Base-by-base conservation (phyloP, 2,113 vertebrate species). In the Symphodus melops region DNA sequence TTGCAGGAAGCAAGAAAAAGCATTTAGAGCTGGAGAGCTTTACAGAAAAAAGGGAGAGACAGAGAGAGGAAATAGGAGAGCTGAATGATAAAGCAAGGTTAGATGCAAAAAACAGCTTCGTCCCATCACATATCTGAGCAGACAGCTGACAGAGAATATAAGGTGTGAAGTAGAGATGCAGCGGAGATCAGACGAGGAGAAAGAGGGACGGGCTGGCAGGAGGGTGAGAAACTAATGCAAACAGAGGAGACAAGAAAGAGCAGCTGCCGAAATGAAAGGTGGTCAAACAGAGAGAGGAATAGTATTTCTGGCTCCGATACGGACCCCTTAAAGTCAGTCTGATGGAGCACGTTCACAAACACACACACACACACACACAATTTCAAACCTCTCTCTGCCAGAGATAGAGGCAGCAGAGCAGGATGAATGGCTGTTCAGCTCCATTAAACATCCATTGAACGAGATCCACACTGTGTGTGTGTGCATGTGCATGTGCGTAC, bases 401-500 rank as follows among this genome's bases (percentile, higher is more conserved):
- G 72, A 81, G 86, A 76, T 65, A 86, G 68, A 81, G 71, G 84
- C 65, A 79, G 84, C 71, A 74, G 87, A 77, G 86, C 79, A 85
- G 80, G 87, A 90, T 89, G 87, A 91, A 91, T 87, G 84, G 76
- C 69, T 88, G 82, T 89, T 87, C 79, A 71, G 83, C 85, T 80
- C 87, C 83, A 89, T 91, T 91, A 89, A 89, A 87, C 88, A 86
- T 84, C 83, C 74, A 84, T 67, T 89, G 87, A 90, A 84, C 70
- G 79, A 84, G 81, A 82, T 42, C 54, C 78, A 58, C 60, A 73
- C 60, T 21, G 21, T 12, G 77, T 42, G 65, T 23, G 82, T 21
- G 28, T n/a, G n/a, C n/a, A n/a, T n/a, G n/a, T n/a, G n/a, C n/a
- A n/a, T n/a, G n/a, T n/a, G n/a, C n/a, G n/a, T n/a, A n/a, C n/a